Percentiles rank a stretch among this genome's conserved stretches.
Evolutionary conservation across 1,140 invertebrate genomes (phyloP).

Genomic region (Caenorhabditis brenneri): DNA sequence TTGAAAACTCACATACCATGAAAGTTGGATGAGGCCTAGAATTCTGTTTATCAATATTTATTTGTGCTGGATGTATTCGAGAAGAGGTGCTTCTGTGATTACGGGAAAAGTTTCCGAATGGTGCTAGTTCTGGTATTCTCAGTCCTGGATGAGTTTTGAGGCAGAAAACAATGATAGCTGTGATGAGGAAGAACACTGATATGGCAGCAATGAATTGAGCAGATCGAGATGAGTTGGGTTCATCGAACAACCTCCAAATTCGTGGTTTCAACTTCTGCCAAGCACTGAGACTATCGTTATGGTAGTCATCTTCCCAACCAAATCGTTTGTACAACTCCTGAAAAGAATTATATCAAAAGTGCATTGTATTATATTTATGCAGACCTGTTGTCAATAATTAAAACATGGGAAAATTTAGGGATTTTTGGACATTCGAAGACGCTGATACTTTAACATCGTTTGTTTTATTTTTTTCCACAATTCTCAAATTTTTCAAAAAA

Average conservation of each 20-base stretch:
- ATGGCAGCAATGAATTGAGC: slow-evolving; percentile 92
- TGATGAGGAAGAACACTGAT: slow-evolving; percentile 97
- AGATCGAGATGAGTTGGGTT: slow-evolving; percentile 83
- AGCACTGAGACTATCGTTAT: slow-evolving; percentile 64
- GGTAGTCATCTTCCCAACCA: slow-evolving; percentile 70
- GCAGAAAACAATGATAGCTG: slow-evolving; percentile 94
- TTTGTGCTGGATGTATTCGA: slow-evolving; percentile 58
- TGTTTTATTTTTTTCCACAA: too few species aligned
- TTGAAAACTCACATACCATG: slow-evolving; percentile 55
- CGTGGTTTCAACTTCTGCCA: slow-evolving; percentile 77
- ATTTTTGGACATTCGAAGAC: too few species aligned
- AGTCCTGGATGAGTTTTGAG: slow-evolving; percentile 90
- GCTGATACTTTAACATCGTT: too few species aligned
- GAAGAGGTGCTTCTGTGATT: slow-evolving; percentile 45
- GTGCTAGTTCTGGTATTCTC: slow-evolving; percentile 77
- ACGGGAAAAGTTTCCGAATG: slow-evolving; percentile 43
- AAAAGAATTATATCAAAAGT: neutral
- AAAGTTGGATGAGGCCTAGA: slow-evolving; percentile 70
- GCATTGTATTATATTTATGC: neutral
- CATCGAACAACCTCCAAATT: slow-evolving; percentile 88
- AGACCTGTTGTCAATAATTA: too few species aligned
- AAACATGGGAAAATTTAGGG: too few species aligned
- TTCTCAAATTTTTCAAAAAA: neutral
- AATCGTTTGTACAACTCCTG: slow-evolving; percentile 65
- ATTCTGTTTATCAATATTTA: slow-evolving; percentile 65